Evolutionary conservation across 2,113 vertebrate species (phyloP).

Genomic region (Salvelinus fontinalis): DNA sequence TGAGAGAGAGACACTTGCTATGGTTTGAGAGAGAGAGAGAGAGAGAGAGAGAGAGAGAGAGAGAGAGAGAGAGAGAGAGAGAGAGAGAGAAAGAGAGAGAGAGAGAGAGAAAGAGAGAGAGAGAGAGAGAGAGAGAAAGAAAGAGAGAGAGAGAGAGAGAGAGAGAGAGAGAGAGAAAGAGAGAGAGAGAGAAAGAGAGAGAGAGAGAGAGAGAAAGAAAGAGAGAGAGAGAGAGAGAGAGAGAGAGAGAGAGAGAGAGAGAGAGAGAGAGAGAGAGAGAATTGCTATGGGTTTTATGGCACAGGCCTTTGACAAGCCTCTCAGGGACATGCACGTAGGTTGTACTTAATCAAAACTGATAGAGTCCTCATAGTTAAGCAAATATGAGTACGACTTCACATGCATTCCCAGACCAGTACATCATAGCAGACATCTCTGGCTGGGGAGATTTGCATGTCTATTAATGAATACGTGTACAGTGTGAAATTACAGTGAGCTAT

Average conservation of each 20-base stretch:
- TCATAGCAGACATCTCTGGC: constrained; percentile 4
- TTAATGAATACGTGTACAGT: neutral
- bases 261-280: constrained; percentile 2
- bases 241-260: neutral
- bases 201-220: neutral
- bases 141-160: neutral
- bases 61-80: too few species aligned
- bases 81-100: neutral
- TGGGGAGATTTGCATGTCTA: neutral
- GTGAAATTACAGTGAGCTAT: neutral
- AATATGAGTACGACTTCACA: constrained; percentile 28
- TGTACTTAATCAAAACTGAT: constrained; percentile 47
- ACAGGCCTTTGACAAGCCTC: constrained; percentile 40
- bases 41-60: too few species aligned
- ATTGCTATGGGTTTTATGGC: constrained; percentile 5
- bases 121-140: neutral
- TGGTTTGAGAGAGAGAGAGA: too few species aligned
- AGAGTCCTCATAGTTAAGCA: constrained; percentile 39
- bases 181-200: too few species aligned
- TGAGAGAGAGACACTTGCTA: too few species aligned
- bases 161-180: neutral
- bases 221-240: neutral
- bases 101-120: neutral
- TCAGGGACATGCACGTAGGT: constrained; percentile 27
- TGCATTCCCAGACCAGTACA: constrained; percentile 21